Percentiles rank a stretch among this genome's conserved stretches.
Conservation (phyloP, 2,113 vertebrate species). For the Nanorana parkeri region DNA sequence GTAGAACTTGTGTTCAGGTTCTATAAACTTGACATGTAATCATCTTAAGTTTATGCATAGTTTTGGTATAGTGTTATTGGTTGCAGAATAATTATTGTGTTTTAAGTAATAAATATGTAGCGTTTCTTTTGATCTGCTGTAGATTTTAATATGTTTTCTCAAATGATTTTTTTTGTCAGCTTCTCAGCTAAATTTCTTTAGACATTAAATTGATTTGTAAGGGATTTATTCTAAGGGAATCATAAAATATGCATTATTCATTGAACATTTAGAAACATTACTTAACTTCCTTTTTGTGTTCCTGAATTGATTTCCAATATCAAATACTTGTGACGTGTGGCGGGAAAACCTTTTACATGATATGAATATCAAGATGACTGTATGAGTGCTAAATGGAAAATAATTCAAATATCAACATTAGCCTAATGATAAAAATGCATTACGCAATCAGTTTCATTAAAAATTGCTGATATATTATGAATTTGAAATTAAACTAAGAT, state of each 20-base stretch:
- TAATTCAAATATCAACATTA: slow-evolving; percentile 22
- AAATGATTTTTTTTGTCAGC: too few relatives aligned
- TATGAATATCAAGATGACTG: not conserved
- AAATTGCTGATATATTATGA: not conserved
- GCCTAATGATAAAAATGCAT: slow-evolving; percentile 11
- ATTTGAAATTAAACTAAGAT: not conserved
- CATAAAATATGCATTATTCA: slow-evolving; percentile 23
- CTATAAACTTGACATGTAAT: too few relatives aligned
- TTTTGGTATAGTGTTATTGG: too few relatives aligned
- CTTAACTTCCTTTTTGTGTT: slow-evolving; percentile 17
- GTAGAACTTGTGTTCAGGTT: too few relatives aligned
- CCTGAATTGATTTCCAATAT: slow-evolving; percentile 54
- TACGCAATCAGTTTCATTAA: not conserved
- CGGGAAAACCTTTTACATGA: not conserved
- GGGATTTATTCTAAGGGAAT: slow-evolving; percentile 45
- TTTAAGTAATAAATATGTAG: too few relatives aligned
- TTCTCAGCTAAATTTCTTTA: too few relatives aligned
- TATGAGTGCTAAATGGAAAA: not conserved
- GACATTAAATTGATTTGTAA: slow-evolving; percentile 20
- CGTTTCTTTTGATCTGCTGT: too few relatives aligned
- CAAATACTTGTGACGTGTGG: slow-evolving; percentile 43
- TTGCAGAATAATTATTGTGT: too few relatives aligned
- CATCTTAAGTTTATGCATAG: too few relatives aligned
- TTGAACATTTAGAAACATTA: slow-evolving; percentile 44
- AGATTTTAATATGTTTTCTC: too few relatives aligned